These are phyloP conservation scores for Drosophila insularis DNA, from an alignment of 1,140 invertebrate species.

Conservation along the genomic window DNA sequence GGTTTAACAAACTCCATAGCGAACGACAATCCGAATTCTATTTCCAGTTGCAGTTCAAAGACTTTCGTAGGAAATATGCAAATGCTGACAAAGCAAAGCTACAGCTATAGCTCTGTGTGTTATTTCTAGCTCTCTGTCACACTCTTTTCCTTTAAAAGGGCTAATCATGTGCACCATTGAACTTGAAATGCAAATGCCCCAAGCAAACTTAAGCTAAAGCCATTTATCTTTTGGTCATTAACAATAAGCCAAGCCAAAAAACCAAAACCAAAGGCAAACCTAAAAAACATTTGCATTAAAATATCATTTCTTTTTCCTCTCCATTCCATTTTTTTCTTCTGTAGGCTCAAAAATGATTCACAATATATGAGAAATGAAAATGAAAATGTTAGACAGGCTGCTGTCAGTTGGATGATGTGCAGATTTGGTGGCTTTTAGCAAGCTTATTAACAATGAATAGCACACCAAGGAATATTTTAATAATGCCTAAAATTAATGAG, in stretches of 20 bases:
- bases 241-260: conserved; percentile 2
- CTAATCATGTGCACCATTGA: conserved; percentile 46
- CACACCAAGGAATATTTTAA: conserved; percentile 9
- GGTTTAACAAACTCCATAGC: conserved; percentile 17
- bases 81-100: conserved; percentile 26
- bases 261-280: conserved; percentile 1
- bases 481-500: conserved; percentile 38
- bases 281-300: conserved; percentile 44
- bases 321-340: conserved; percentile 10
- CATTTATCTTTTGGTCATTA: conserved; percentile 23
- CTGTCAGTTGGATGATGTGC: conserved; percentile 35
- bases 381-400: conserved; percentile 6
- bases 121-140: neutral
- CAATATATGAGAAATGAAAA: conserved; percentile 27
- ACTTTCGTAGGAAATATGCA: conserved; percentile 41
- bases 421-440: conserved; percentile 19
- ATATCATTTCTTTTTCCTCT: conserved; percentile 35
- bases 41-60: conserved; percentile 35
- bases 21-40: neutral
- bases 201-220: conserved; percentile 17
- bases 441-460: conserved; percentile 46
- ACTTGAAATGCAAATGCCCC: conserved; percentile 22
- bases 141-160: conserved; percentile 16
- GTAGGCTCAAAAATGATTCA: conserved; percentile 23
- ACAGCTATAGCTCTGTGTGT: conserved; percentile 29